Evolutionary conservation across 2,797 vertebrate genomes (phyloP).

Genomic region (Geotrypetes seraphini): DNA sequence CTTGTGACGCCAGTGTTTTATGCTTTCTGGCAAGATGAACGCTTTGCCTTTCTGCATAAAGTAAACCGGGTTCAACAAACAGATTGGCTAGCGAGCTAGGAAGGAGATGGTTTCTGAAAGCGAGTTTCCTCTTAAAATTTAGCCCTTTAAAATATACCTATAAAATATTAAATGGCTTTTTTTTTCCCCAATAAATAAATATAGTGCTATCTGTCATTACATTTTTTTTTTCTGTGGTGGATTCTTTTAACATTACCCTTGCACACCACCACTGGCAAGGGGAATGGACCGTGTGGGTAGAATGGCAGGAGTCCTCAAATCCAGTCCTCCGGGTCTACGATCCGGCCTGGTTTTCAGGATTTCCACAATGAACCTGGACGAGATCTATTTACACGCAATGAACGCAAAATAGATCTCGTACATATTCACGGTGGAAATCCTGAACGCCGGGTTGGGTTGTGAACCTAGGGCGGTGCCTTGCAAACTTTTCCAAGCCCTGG

Average conservation of each 20-base stretch:
- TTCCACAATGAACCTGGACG: no score
- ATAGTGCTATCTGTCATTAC: slow-evolving; percentile 5
- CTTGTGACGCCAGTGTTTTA: slow-evolving; percentile 20
- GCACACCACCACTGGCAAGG: slow-evolving; percentile 13
- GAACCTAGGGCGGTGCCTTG: no score
- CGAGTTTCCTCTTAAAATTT: slow-evolving; percentile 23
- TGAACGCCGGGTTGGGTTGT: no score
- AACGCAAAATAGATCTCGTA: no score
- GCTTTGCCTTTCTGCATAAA: slow-evolving; percentile 5
- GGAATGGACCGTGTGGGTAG: no score
- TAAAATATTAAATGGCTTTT: slow-evolving; percentile 10
- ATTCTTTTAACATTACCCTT: slow-evolving; percentile 15
- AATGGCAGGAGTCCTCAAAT: no score
- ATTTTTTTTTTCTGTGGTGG: no score
- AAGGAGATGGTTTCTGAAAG: slow-evolving; percentile 10
- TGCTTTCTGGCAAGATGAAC: slow-evolving; percentile 7
- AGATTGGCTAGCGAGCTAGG: slow-evolving; percentile 7
- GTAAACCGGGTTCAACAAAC: slow-evolving; percentile 10
- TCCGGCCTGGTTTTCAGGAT: no score
- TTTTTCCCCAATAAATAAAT: slow-evolving; percentile 22
- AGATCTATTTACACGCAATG: no score
- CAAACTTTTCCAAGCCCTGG: no score
- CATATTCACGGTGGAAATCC: no score
- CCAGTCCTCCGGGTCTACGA: no score
- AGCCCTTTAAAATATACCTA: slow-evolving; percentile 53